Percentiles rank a stretch among this genome's conserved stretches.
Evolutionary conservation across 2,797 vertebrate genomes (phyloP).

Genomic region (Pangasius sanitwongsei): DNA sequence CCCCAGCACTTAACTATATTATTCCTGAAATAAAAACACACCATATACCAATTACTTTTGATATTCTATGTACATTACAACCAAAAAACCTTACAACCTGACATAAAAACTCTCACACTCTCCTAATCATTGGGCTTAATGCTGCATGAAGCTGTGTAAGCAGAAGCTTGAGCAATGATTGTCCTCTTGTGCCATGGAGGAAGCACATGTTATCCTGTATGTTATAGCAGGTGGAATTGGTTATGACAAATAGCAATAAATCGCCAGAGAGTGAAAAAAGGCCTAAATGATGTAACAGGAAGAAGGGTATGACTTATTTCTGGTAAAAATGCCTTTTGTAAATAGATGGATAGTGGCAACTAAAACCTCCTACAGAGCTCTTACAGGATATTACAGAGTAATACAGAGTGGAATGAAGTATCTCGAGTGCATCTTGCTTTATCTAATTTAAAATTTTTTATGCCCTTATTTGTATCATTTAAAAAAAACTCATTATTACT

Average conservation of each 20-base stretch:
- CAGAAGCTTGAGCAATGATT: background rate
- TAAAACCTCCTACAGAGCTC: background rate
- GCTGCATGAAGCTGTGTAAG: background rate
- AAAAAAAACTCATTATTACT: background rate
- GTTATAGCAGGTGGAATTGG: background rate
- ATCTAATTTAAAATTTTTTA: background rate
- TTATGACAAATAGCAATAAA: background rate
- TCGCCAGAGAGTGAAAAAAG: background rate
- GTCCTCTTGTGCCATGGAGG: background rate
- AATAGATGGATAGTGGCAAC: background rate
- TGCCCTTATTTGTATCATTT: background rate
- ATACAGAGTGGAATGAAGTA: background rate
- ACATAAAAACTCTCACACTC: background rate
- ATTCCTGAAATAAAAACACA: background rate
- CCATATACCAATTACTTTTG: background rate
- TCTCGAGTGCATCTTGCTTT: background rate
- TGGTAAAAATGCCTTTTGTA: background rate
- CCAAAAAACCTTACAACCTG: background rate
- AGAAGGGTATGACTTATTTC: background rate
- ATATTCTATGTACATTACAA: background rate
- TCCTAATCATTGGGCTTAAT: background rate
- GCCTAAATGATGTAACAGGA: background rate
- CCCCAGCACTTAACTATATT: background rate
- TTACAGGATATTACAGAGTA: background rate
- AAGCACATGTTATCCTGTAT: slow-evolving; percentile 21